Base-by-base conservation (phyloP, 2,888 invertebrate genomes). In the Octonoba sinensis region DNA sequence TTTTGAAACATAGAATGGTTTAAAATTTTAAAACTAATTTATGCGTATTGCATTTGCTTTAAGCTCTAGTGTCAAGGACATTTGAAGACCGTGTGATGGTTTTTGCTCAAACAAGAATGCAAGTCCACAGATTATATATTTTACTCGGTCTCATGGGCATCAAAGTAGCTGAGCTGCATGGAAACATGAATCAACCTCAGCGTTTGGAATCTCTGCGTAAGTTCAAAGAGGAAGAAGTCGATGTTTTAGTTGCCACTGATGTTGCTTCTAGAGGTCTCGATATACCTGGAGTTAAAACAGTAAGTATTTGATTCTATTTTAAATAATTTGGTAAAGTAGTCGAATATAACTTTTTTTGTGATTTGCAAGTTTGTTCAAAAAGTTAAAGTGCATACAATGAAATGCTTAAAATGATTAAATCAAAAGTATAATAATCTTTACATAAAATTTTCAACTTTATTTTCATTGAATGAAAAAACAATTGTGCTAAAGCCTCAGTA, bases 281-380 rank as follows among this genome's bases (percentile, higher is more conserved):
- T 89, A 99, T 99, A 86, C 93, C 94, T n/a, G 97, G 96, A 12
- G 97, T 99, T 0, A 95, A 96, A 90, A 98, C 98, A 16, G 98
- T 91, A 57, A 64, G 64, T 47, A 20, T 27, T 12, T 6, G 12
- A n/a, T 49, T 59, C 27, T 66, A 8, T 11, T 36, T 36, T 4
- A 11, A 6, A 4, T 36, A 8, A 36, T 36, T 36, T 36, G 3
- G 36, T 36, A 11, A 36, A 36, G 11, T 36, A 11, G 36, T 36
- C 8, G 1, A 8, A 36, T 11, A 36, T 4, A n/a, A 8, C 36
- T 11, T 36, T 36, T 11, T 2, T 36, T 36, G 6, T 36, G 8
- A 8, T 8, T 36, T 36, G 36, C 4, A 36, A 36, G 6, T 27
- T 27, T 27, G 6, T 27, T 36, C 11, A 6, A 6, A 36, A 36